Base-by-base conservation (phyloP, 1,140 invertebrate species). In the Drosophila cardini region DNA sequence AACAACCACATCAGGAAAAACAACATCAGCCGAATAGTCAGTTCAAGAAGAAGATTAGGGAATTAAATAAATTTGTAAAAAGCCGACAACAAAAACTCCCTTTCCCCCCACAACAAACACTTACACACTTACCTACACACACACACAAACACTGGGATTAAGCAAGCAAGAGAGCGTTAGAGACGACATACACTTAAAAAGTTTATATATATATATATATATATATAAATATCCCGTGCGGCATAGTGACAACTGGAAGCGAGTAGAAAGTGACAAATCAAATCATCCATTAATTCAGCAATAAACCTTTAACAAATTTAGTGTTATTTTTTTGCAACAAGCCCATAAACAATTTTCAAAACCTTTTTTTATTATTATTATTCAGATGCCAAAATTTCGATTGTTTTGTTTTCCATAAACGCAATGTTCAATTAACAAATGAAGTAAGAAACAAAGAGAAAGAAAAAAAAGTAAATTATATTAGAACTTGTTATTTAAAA, bases 21-120 rank as follows among this genome's bases (percentile, higher is more conserved):
- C 40, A 45, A 30, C 63, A 72, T 46, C 64, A 52, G 62, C 60
- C 42, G 69, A 57, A 52, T 68, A 78, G 67, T 86, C 82, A 81
- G 57, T 74, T 80, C 77, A 69, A 72, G 72, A 86, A 40, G 36
- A 26, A 26, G 21, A 26, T 26, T 86, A 86, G 83, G 83, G 84
- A 86, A 86, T 77, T 86, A 79, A 86, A 83, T 18, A 78, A 86
- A 86, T 77, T 73, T 86, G 83, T 86, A 86, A 65, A 86, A 87
- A 86, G 79, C 76, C 78, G 60, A 61, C 42, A 52, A 32, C 42
- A 48, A 40, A 56, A 38, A 10, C 10, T 38, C 18, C 42, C 36
- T 11, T 34, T 58, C 36, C 48, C 18, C 32, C 15, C 36, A 26
- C n/a, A 18, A 81, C 4, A 61, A 32, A 34, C 13, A 36, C 38